Evolutionary conservation across 1,140 invertebrate genomes (phyloP), one percentile per base, ranked within the genome.

Genomic region (Oedothorax gibbosus): DNA sequence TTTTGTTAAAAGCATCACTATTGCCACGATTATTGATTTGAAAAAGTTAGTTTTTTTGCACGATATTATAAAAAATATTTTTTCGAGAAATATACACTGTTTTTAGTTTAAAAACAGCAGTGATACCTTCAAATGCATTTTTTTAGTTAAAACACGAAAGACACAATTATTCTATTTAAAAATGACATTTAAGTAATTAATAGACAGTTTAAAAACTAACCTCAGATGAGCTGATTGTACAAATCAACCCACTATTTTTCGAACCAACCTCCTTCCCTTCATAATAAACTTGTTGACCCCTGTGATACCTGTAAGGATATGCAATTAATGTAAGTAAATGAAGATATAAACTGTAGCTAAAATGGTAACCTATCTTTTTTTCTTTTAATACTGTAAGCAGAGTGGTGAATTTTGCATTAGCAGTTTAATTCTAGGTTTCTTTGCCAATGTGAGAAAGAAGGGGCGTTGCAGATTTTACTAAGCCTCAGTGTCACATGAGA

Each of bases 271-370:
- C 96, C 87, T 95, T 94, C 35, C 95, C 96, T 90, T 97, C 97
- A 7, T 98, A 94, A 90, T 95, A 97, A 49, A 98, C 94, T 85
- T 95, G 94, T 90, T 98, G 96, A 6, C 97, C 97, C 85, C 97
- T 92, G 89, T 98, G 96, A 91, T 95, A 98, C 93, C 93, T 94
- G 15, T n/a, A n/a, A 66, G 5, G 10, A 11, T 20, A 4, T 11
- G 6, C n/a, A 66, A 66, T 14, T 14, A 60, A 6, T 3, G n/a
- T 6, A 60, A 14, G n/a, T 60, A 14, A 14, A 6, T 60, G 9
- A n/a, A 60, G 12, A 60, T 60, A n/a, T 14, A 14, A 7, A 60
- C 9, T 60, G 3, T 60, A 14, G 9, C 2, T 60, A 12, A 60
- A 14, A 7, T 4, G n/a, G n/a, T 12, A 60, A 60, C 7, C 35